Evolutionary conservation across 2,797 vertebrate species (phyloP), one percentile per base, ranked within the genome.

Genomic region (Enteromius unitaeniatus): DNA sequence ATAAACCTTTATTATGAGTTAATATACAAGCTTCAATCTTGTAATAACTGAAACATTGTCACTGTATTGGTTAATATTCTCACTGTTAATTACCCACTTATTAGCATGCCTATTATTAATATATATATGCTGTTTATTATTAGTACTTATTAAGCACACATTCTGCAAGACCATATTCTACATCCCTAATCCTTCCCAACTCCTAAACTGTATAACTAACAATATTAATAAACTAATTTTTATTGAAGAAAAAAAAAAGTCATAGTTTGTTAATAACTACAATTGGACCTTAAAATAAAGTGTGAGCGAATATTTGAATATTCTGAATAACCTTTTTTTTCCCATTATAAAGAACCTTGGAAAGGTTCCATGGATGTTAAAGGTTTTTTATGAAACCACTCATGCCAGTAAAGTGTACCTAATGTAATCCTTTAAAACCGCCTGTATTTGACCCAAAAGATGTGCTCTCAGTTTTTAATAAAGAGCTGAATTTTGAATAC

Each of bases 391-490:
- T 65, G 15, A 65, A 65, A 19, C 14, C 28, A 64, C 28, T 34
- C 7, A 26, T 60, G 55, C 62, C 62, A 65, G 21, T 65, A 34
- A 34, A 65, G 62, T 65, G 15, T 65, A 49, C 42, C 15, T 49
- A 49, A 28, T 49, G 8, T 72, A 72, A 19, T 72, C 2, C 42
- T 19, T 47, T 4, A 47, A 70, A 47, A 47, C 7, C 1, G 1
- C 2, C 8, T 28, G 1, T 51, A 11, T 74, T 51, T 74, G 47
- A 34, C 72, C 72, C 72, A 74, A 53, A 74, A 53, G 15, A 49
- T 72, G 28, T 74, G 28, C 28, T 74, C 49, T 74, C 28, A n/a
- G 3, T 53, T 74, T 74, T 53, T 37, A 34, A 74, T 74, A 21
- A 55, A 74, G 72, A 55, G 19, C 28, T 37, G 49, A 53, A 74